Conservation (phyloP, 2,888 invertebrate genomes). For the Erynnis tages region DNA sequence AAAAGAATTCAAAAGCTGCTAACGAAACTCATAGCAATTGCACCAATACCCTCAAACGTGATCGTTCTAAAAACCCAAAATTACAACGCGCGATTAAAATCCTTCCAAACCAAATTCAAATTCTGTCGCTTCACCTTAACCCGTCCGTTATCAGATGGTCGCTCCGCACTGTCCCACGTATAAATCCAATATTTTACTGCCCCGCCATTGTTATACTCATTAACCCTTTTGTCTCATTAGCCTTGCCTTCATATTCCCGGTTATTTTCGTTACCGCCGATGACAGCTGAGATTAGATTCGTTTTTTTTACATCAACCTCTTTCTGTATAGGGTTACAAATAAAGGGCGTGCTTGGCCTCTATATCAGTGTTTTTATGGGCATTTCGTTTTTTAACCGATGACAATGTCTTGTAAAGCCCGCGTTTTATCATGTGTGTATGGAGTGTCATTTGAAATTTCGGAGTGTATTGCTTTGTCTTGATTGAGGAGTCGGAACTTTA, state of each 20-base stretch:
- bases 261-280: constrained; percentile 64
- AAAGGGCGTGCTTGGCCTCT: constrained; percentile 38
- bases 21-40: too few relatives aligned
- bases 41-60: too few relatives aligned
- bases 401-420: constrained; percentile 35
- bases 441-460: constrained; percentile 21
- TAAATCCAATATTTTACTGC: constrained; percentile 78
- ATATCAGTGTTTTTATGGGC: constrained; percentile 43
- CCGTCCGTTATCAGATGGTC: constrained; percentile 72
- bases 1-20: too few relatives aligned
- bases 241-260: constrained; percentile 66
- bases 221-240: constrained; percentile 80
- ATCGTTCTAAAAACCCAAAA: not conserved
- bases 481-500: not conserved
- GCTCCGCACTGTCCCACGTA: constrained; percentile 56
- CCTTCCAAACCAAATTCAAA: not conserved
- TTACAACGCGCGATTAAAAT: not conserved
- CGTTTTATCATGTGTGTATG: constrained; percentile 26
- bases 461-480: constrained; percentile 7
- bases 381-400: constrained; percentile 34
- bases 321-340: constrained; percentile 44
- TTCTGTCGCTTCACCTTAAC: constrained; percentile 55
- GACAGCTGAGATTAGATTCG: constrained; percentile 71
- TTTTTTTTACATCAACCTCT: constrained; percentile 49
- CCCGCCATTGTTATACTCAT: constrained; percentile 76